Percentiles rank a stretch among this genome's conserved stretches.
Conservation (phyloP, 2,113 vertebrate species). For the Phrynocephalus versicolor region DNA sequence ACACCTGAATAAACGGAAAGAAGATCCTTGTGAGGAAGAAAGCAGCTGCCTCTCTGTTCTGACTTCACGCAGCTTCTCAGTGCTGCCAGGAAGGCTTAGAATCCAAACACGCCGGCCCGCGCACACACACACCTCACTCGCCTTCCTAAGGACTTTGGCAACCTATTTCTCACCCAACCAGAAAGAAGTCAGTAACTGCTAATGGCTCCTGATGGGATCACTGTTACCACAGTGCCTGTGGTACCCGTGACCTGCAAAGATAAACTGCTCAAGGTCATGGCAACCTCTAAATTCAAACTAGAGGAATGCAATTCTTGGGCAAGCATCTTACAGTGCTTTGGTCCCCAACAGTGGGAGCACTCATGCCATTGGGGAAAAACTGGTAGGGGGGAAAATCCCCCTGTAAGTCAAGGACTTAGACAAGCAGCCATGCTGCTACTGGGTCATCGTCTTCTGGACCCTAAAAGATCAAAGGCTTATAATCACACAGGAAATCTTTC, state of each 20-base stretch:
- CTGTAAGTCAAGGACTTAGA: neutral
- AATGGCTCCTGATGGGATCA: too few species aligned
- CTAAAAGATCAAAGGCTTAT: neutral
- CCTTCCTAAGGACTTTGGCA: too few species aligned
- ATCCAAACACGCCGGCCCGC: too few species aligned
- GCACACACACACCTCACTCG: neutral
- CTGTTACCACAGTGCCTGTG: too few species aligned
- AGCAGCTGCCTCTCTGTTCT: neutral
- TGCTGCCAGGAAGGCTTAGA: too few species aligned
- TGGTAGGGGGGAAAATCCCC: neutral
- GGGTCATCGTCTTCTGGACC: neutral
- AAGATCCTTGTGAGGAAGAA: neutral
- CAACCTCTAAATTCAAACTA: neutral
- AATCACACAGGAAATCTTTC: neutral
- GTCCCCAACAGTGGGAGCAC: too few species aligned
- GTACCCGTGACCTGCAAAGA: neutral
- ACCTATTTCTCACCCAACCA: too few species aligned
- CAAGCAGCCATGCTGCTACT: neutral
- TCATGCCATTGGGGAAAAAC: too few species aligned
- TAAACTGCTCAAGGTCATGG: neutral
- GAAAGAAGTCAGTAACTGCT: too few species aligned
- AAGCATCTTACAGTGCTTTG: neutral
- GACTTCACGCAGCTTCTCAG: too few species aligned
- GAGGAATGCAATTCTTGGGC: neutral
- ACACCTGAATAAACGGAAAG: constrained; percentile 75